Conservation (phyloP, 92 coral and sea anemone species). For the Paragorgia papillata region DNA sequence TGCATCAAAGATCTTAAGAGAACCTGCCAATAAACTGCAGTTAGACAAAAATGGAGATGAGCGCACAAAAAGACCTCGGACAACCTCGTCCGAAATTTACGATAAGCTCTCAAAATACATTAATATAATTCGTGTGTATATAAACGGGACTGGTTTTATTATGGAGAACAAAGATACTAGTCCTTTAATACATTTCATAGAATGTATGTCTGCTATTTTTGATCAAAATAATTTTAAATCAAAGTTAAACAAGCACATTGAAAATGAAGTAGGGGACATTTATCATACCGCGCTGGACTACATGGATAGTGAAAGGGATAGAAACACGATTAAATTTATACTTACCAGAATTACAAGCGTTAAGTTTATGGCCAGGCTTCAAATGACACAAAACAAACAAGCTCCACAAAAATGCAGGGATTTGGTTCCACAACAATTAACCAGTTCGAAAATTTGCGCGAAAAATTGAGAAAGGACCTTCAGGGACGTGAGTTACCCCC, state of each 20-base stretch:
- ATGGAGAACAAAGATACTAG: conserved; percentile 42
- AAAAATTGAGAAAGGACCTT: conserved; percentile 34
- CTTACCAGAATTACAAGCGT: conserved; percentile 47
- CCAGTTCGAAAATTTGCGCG: conserved; percentile 40
- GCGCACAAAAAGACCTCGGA: background rate
- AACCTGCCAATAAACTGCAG: too few relatives aligned
- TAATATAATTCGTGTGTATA: conserved; percentile 37
- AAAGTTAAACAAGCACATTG: conserved; percentile 44
- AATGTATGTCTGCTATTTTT: conserved; percentile 12
- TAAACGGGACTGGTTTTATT: conserved; percentile 43
- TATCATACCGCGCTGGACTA: conserved; percentile 25
- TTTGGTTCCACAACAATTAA: conserved; percentile 37
- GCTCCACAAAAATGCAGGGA: conserved; percentile 39
- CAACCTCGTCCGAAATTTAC: conserved; percentile 5
- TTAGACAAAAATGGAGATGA: background rate
- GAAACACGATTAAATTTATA: conserved; percentile 47
- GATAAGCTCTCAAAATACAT: conserved; percentile 18
- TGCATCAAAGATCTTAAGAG: too few relatives aligned
- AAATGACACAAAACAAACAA: conserved; percentile 31
- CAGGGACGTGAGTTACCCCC: conserved; percentile 26
- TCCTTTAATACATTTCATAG: conserved; percentile 27
- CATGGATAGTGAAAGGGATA: conserved; percentile 53
- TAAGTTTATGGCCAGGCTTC: conserved; percentile 47
- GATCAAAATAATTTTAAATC: conserved; percentile 6
- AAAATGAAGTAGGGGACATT: conserved; percentile 18